Conservation (phyloP, 2,113 vertebrate species). For the Myxocyprinus asiaticus region DNA sequence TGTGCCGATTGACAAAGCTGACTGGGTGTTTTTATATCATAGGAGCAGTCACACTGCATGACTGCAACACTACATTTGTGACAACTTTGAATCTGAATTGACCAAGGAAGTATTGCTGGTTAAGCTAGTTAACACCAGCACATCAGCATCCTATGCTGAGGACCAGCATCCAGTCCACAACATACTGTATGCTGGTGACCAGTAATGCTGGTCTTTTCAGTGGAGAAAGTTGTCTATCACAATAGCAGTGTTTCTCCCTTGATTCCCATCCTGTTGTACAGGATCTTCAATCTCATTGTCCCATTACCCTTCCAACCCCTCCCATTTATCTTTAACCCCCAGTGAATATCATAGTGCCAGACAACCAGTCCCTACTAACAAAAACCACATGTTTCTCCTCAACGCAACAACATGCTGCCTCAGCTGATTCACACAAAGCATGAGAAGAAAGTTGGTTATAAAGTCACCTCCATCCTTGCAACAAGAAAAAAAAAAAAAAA, state of each 20-base stretch:
- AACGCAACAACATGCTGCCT: constrained; percentile 71
- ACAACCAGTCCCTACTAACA: constrained; percentile 78
- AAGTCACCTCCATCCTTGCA: neutral
- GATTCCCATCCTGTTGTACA: constrained; percentile 55
- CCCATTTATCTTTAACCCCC: constrained; percentile 60
- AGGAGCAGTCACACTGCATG: too few relatives aligned
- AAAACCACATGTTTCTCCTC: constrained; percentile 75
- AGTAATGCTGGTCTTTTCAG: too few relatives aligned
- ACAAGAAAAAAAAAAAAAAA: neutral
- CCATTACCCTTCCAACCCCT: constrained; percentile 59
- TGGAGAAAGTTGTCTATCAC: neutral
- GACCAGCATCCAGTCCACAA: too few relatives aligned
- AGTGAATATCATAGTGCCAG: constrained; percentile 73
- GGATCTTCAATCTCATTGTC: constrained; percentile 71
- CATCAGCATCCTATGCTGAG: too few relatives aligned
- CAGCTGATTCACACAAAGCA: constrained; percentile 62
- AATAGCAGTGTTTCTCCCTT: constrained; percentile 38
- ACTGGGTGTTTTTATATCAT: too few relatives aligned
- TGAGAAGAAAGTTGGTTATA: neutral
- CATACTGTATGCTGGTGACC: too few relatives aligned
- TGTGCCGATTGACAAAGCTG: too few relatives aligned
- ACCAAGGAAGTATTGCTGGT: too few relatives aligned
- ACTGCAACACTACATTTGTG: too few relatives aligned
- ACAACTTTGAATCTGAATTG: too few relatives aligned
- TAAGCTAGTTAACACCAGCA: too few relatives aligned